These are phyloP conservation scores for Temnothorax nylanderi DNA, from an alignment of 1,140 invertebrate genomes.

Conservation along the genomic window DNA sequence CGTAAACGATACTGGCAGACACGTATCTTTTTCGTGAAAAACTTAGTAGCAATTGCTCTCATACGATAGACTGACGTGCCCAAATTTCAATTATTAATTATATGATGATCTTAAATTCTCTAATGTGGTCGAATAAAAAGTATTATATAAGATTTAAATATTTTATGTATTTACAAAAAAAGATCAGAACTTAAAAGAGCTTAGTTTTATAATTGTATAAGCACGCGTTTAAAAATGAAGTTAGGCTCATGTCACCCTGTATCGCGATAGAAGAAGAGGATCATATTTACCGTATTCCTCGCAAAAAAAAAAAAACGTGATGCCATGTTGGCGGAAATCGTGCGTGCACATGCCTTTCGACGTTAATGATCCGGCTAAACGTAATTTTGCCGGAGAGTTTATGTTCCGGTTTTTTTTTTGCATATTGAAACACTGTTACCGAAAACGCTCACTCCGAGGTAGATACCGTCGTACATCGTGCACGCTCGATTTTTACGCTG, in stretches of 20 bases:
- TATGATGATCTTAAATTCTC: background rate
- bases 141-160: background rate
- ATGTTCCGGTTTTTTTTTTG: background rate
- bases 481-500: constrained; percentile 15
- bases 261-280: background rate
- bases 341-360: background rate
- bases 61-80: background rate
- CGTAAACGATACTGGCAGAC: constrained; percentile 51
- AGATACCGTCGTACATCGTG: constrained; percentile 2
- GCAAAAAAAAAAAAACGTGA: background rate
- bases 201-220: background rate
- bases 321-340: constrained; percentile 17
- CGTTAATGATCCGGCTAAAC: constrained; percentile 6
- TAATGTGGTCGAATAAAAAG: background rate
- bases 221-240: background rate
- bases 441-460: constrained; percentile 7
- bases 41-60: background rate
- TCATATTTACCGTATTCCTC: constrained; percentile 4
- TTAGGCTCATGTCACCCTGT: background rate
- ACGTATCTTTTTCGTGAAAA: background rate
- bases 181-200: background rate
- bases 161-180: background rate
- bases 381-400: constrained; percentile 21
- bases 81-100: background rate
- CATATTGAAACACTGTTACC: background rate